phyloP scores from a whole-genome alignment of 2,797 vertebrate species.

The Hippopotamyrus pictus region DNA sequence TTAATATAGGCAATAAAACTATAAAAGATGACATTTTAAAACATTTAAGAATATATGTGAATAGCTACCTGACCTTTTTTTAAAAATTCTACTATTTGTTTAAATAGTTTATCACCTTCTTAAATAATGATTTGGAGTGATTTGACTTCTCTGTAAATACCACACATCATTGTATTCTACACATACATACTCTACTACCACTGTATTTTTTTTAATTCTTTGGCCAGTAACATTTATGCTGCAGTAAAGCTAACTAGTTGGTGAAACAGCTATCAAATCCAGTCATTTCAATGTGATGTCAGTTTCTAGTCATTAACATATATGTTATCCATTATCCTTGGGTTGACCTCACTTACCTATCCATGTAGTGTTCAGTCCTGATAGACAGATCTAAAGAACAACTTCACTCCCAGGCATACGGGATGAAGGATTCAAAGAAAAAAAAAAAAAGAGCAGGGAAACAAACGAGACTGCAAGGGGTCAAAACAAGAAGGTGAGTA shows the following conservation, averaged over 20 bases:
- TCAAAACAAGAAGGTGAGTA: neutral
- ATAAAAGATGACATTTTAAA: neutral
- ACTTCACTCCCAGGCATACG: neutral
- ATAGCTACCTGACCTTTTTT: neutral
- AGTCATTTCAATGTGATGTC: neutral
- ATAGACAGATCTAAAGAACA: neutral
- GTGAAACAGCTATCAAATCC: neutral
- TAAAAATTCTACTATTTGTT: neutral
- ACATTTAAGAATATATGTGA: neutral
- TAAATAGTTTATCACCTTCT: neutral
- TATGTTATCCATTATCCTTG: neutral
- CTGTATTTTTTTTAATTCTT: neutral
- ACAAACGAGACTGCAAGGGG: neutral
- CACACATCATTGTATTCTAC: neutral
- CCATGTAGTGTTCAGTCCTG: neutral
- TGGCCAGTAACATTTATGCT: neutral
- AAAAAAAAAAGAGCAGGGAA: neutral
- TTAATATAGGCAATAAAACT: neutral
- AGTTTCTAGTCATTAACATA: neutral
- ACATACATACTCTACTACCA: neutral
- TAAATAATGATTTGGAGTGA: neutral
- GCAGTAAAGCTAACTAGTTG: neutral
- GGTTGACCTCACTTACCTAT: neutral
- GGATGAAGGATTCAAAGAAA: neutral
- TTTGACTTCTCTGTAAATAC: neutral